phyloP scores from a whole-genome alignment of 1,140 invertebrate species.

The Pogonognathellus flavescens region DNA sequence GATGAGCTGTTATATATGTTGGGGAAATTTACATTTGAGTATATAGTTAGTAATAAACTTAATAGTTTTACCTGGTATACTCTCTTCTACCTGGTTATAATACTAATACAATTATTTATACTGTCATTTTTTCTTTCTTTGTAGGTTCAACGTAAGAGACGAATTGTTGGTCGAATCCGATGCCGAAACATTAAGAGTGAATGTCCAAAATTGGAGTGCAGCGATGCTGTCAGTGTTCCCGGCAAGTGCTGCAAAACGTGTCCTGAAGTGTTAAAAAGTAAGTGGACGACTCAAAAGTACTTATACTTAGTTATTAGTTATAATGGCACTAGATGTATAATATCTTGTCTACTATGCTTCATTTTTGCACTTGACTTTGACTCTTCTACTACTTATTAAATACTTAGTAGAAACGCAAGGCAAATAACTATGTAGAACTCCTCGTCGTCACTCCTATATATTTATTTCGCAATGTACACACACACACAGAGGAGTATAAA shows the following conservation, averaged over 20 bases:
- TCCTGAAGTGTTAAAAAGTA: slow-evolving; percentile 81
- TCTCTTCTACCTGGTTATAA: too few relatives aligned
- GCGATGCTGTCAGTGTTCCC: slow-evolving; percentile 85
- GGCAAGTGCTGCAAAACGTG: slow-evolving; percentile 92
- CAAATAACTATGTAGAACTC: too few relatives aligned
- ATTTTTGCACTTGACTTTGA: slow-evolving; percentile 50
- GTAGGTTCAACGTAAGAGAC: slow-evolving; percentile 89
- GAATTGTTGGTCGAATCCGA: slow-evolving; percentile 85
- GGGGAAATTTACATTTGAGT: not conserved
- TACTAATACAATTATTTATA: not conserved
- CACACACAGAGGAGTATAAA: too few relatives aligned
- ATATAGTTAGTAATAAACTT: not conserved
- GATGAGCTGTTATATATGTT: not conserved
- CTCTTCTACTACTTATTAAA: not conserved
- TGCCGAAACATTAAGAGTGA: slow-evolving; percentile 92
- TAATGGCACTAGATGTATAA: slow-evolving; percentile 11
- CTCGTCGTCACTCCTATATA: too few relatives aligned
- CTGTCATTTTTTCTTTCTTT: slow-evolving; percentile 17
- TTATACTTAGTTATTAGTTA: not conserved
- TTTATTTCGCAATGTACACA: too few relatives aligned
- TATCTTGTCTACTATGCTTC: not conserved
- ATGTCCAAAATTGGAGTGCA: slow-evolving; percentile 87
- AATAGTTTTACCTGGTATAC: too few relatives aligned
- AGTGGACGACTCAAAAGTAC: slow-evolving; percentile 71
- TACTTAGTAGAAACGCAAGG: too few relatives aligned